Conservation (phyloP, 2,113 vertebrate genomes). For the Crotalus viridis region DNA sequence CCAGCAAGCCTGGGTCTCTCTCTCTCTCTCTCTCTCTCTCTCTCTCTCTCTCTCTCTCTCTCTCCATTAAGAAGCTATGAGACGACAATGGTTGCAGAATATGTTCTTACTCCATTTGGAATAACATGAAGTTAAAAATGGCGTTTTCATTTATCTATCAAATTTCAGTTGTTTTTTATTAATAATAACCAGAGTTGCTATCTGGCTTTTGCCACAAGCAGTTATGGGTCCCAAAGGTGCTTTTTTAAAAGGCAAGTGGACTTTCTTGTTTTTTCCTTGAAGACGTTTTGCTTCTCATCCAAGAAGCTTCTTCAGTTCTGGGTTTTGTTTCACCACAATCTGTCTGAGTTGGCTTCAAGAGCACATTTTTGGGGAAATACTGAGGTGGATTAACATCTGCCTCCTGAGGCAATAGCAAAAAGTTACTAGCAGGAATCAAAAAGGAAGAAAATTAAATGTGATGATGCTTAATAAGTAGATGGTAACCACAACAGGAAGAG, state of each 20-base stretch:
- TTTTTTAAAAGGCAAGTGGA: too few relatives aligned
- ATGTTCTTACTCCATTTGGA: neutral
- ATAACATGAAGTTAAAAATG: neutral
- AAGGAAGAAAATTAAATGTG: neutral
- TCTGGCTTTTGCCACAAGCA: neutral
- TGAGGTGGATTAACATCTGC: neutral
- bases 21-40: too few relatives aligned
- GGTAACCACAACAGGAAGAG: constrained; percentile 3
- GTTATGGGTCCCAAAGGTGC: neutral
- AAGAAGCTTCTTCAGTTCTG: neutral
- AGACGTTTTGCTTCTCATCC: too few relatives aligned
- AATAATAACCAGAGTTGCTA: neutral
- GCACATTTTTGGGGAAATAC: neutral
- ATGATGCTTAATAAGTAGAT: neutral
- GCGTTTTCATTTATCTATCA: too few relatives aligned
- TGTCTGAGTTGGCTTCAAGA: neutral
- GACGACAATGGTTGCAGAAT: rapidly evolving
- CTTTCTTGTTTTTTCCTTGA: too few relatives aligned
- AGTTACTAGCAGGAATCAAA: neutral
- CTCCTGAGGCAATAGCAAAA: neutral
- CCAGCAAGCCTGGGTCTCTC: neutral
- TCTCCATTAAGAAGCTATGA: neutral
- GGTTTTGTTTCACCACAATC: neutral
- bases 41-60: too few relatives aligned
- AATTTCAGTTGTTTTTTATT: neutral